Evolutionary conservation across 1,140 invertebrate genomes (phyloP).

Genomic region (Caenorhabditis latens): DNA sequence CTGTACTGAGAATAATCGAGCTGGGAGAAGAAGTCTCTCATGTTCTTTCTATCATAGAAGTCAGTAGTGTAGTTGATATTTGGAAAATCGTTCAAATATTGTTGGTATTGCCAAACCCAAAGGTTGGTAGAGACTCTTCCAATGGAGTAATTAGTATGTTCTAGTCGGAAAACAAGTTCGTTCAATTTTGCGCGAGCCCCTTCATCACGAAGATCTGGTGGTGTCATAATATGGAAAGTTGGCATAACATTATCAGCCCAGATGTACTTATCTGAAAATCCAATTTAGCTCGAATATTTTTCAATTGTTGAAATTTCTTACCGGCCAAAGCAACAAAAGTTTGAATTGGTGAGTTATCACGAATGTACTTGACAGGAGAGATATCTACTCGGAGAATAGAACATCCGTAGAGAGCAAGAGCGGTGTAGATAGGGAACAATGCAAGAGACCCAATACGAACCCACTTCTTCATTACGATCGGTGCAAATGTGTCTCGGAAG

Average conservation of each 20-base stretch:
- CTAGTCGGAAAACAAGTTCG: conserved; percentile 74
- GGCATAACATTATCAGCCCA: conserved; percentile 78
- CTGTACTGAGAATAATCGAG: conserved; percentile 77
- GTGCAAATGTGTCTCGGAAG: conserved; percentile 74
- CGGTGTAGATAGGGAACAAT: conserved; percentile 72
- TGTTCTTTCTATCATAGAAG: conserved; percentile 75
- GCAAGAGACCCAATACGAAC: conserved; percentile 72
- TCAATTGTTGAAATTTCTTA: conserved; percentile 55
- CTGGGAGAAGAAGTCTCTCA: conserved; percentile 75
- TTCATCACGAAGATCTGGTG: conserved; percentile 71
- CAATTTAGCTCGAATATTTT: not conserved
- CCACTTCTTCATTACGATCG: conserved; percentile 73
- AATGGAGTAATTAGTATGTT: conserved; percentile 76
- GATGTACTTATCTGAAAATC: conserved; percentile 76
- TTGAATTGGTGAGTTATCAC: conserved; percentile 76
- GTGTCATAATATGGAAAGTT: conserved; percentile 76
- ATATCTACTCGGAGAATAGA: conserved; percentile 76
- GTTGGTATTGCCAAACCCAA: conserved; percentile 77
- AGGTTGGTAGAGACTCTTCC: conserved; percentile 77
- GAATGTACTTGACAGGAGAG: conserved; percentile 75
- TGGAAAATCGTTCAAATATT: conserved; percentile 77
- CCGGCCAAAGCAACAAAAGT: conserved; percentile 76
- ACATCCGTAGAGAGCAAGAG: conserved; percentile 75
- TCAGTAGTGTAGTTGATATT: conserved; percentile 73
- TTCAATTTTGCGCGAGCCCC: conserved; percentile 69